These are phyloP conservation scores for Sakesphorus luctuosus DNA, from an alignment of 2,113 vertebrate species.

Conservation along the genomic window DNA sequence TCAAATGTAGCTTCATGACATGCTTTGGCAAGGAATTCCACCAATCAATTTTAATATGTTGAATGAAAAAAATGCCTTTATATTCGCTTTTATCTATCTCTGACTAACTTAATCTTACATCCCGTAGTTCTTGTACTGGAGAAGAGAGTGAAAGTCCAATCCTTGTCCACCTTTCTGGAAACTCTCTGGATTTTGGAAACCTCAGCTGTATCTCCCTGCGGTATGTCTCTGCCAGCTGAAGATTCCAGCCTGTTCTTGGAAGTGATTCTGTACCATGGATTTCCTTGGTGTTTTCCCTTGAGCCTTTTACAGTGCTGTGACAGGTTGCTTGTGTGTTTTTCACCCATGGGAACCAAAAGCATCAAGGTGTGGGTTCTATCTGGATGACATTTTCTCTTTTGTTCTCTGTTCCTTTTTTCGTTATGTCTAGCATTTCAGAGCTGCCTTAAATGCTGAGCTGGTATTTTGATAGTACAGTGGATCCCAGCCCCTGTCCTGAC, in stretches of 20 bases:
- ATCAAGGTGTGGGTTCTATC: neutral
- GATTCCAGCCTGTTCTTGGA: neutral
- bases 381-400: neutral
- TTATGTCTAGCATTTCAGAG: neutral
- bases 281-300: neutral
- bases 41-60: neutral
- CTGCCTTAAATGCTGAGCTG: neutral
- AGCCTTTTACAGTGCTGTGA: neutral
- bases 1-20: neutral
- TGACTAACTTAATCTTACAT: neutral
- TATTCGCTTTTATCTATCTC: neutral
- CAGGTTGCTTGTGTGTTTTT: neutral
- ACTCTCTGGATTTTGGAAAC: neutral
- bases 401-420: neutral
- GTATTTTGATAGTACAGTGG: neutral
- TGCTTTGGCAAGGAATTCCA: neutral
- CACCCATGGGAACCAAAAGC: neutral
- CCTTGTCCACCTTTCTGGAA: fast-evolving
- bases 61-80: neutral
- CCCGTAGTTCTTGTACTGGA: neutral
- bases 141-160: neutral
- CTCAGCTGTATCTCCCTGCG: neutral
- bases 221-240: neutral
- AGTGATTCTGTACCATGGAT: neutral
- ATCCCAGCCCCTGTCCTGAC: neutral